Percentiles rank a stretch among this genome's conserved stretches.
These are phyloP conservation scores for Erebia palarica DNA, from an alignment of 2,888 invertebrate species.

Conservation along the genomic window DNA sequence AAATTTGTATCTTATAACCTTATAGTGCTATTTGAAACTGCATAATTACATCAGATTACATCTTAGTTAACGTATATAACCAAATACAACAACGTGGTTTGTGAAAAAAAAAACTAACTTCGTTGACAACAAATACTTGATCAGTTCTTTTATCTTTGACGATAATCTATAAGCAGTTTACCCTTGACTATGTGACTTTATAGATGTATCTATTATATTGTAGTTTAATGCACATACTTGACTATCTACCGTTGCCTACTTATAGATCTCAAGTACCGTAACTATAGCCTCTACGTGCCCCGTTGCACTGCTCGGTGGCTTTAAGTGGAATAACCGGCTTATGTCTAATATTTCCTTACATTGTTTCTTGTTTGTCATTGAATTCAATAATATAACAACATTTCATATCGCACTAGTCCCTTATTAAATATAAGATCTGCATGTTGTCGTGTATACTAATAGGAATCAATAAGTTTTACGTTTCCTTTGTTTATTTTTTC, in stretches of 20 bases:
- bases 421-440: neutral
- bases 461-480: neutral
- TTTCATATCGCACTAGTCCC: constrained; percentile 29
- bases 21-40: neutral
- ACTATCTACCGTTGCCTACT: constrained; percentile 24
- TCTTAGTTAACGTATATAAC: neutral
- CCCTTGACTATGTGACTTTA: constrained; percentile 7
- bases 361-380: constrained; percentile 53
- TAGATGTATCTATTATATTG: constrained; percentile 16
- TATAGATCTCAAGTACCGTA: constrained; percentile 62
- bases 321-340: constrained; percentile 50
- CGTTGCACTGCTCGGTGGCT: constrained; percentile 42
- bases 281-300: constrained; percentile 57
- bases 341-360: constrained; percentile 52
- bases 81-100: neutral
- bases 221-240: constrained; percentile 15
- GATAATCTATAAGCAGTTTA: neutral
- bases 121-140: neutral
- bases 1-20: neutral
- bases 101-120: neutral
- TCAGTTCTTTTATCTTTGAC: neutral
- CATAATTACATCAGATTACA: neutral
- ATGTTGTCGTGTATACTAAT: neutral
- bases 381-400: constrained; percentile 46
- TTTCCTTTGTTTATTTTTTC: neutral